Percentiles rank a stretch among this genome's conserved stretches.
phyloP scores from a whole-genome alignment of 2,113 vertebrate species.

The Corydoras maculifer region DNA sequence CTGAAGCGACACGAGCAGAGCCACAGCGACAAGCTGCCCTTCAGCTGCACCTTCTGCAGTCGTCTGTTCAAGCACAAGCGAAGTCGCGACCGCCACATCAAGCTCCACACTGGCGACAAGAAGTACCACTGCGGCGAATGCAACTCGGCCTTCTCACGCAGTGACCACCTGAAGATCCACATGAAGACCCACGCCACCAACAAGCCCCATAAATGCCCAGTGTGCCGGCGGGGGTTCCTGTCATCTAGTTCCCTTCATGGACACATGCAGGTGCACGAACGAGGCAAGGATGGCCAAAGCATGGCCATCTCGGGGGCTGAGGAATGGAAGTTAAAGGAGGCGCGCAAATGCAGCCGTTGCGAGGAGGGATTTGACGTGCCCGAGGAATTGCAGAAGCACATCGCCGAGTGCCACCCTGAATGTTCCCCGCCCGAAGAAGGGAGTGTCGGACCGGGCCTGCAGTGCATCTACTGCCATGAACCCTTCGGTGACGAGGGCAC shows the following conservation, averaged over 20 bases:
- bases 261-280: slow-evolving; percentile 97
- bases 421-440: slow-evolving; percentile 91
- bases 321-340: slow-evolving; percentile 92
- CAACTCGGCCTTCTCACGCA: slow-evolving; percentile 92
- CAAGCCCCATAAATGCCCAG: slow-evolving; percentile 98
- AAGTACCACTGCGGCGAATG: slow-evolving; percentile 97
- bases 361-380: slow-evolving; percentile 97
- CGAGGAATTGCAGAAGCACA: slow-evolving; percentile 94
- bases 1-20: slow-evolving; percentile 97
- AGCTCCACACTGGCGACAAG: slow-evolving; percentile 95
- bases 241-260: slow-evolving; percentile 92
- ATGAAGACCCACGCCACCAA: slow-evolving; percentile 97
- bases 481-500: slow-evolving; percentile 88
- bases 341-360: slow-evolving; percentile 94
- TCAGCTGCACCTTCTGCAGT: slow-evolving; percentile 95
- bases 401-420: slow-evolving; percentile 92
- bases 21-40: slow-evolving; percentile 95
- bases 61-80: slow-evolving; percentile 97
- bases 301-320: slow-evolving; percentile 77
- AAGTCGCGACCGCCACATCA: slow-evolving; percentile 93
- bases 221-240: slow-evolving; percentile 92
- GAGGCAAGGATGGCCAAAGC: slow-evolving; percentile 82
- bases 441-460: slow-evolving; percentile 77
- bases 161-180: slow-evolving; percentile 97
- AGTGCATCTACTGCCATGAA: slow-evolving; percentile 94